A percentile compares a stretch with the other conserved stretches of the same genome.
These are phyloP conservation scores for Chrysolophus pictus DNA, from an alignment of 2,797 vertebrate species.

Conservation along the genomic window DNA sequence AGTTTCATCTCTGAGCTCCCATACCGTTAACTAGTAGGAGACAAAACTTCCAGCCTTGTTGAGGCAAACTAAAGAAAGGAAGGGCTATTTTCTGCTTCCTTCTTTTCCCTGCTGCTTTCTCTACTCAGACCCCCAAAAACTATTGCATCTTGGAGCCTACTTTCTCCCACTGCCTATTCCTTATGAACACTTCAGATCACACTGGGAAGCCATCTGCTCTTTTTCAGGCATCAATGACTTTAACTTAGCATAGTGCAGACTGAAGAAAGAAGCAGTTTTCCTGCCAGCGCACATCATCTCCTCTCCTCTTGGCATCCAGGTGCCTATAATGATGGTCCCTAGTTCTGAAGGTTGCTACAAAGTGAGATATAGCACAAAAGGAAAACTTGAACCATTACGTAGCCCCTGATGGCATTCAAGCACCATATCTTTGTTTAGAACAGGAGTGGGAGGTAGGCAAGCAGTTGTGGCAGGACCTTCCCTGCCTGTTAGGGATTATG, in stretches of 20 bases:
- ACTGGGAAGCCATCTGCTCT: background rate
- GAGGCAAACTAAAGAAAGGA: background rate
- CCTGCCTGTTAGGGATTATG: background rate
- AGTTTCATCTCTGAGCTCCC: background rate
- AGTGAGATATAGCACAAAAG: background rate
- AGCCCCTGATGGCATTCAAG: background rate
- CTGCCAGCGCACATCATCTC: background rate
- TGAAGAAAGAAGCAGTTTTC: background rate
- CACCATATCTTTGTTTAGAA: background rate
- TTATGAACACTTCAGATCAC: background rate
- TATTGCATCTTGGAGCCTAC: background rate
- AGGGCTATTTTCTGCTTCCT: background rate
- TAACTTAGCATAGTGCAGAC: background rate
- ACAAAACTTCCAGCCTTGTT: background rate
- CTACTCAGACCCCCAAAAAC: background rate
- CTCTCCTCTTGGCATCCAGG: background rate
- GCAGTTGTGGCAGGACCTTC: background rate
- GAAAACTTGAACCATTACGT: rapidly evolving
- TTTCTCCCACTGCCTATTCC: background rate
- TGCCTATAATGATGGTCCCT: background rate
- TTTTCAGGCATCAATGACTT: background rate
- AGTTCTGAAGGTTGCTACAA: background rate
- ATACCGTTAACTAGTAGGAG: background rate
- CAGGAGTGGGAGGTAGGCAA: background rate
- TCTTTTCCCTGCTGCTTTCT: background rate